phyloP scores from a whole-genome alignment of 2,888 invertebrate species.

The Melanophora roralis region DNA sequence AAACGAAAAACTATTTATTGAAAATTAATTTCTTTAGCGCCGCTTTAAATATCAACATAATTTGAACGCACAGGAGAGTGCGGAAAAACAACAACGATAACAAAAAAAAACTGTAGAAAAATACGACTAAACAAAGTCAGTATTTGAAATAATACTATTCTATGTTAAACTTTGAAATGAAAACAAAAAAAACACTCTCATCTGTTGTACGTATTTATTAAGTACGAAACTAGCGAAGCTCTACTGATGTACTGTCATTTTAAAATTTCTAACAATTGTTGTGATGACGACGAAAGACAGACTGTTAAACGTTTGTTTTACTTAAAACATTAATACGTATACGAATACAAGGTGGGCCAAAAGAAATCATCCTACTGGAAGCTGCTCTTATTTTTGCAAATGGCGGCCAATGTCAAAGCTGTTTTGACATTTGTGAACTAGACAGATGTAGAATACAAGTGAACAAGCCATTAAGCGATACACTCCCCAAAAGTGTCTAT shows the following conservation, averaged over 20 bases:
- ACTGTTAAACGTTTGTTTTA: constrained; percentile 27
- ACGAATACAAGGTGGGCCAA: no score
- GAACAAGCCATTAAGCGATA: no score
- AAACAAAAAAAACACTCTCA: constrained; percentile 24
- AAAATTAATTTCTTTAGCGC: background rate
- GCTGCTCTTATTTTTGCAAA: no score
- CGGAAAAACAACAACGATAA: background rate
- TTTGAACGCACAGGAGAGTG: background rate
- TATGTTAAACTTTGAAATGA: constrained; percentile 13
- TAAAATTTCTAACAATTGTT: constrained; percentile 34
- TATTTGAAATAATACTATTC: constrained; percentile 6
- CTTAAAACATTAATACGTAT: no score
- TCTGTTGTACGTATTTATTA: background rate
- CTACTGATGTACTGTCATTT: constrained; percentile 43
- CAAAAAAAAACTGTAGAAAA: background rate
- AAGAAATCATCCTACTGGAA: no score
- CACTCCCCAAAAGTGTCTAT: no score
- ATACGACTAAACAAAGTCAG: background rate
- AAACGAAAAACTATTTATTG: constrained; percentile 21
- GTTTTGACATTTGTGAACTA: no score
- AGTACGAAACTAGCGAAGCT: constrained; percentile 26
- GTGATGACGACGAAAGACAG: constrained; percentile 21
- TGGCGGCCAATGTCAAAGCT: no score
- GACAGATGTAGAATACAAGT: no score
- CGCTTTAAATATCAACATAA: background rate